A percentile compares a stretch with the other conserved stretches of the same genome.
phyloP scores from a whole-genome alignment of 2,797 vertebrate species.

The Cyclopterus lumpus region DNA sequence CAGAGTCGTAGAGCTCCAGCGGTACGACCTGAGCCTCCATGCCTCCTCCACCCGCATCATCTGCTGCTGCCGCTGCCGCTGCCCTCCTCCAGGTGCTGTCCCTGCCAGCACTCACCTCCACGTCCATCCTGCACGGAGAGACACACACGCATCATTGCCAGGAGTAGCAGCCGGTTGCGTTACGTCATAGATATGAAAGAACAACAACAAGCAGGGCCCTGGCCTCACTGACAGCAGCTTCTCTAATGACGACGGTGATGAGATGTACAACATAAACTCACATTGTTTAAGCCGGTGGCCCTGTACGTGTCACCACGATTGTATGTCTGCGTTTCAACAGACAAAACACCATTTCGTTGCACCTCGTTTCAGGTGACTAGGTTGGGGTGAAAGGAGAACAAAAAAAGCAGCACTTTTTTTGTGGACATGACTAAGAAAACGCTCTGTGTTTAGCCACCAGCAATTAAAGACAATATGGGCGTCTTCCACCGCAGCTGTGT shows the following conservation, averaged over 20 bases:
- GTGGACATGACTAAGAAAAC: neutral
- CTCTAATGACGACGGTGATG: neutral
- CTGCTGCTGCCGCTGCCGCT: slow-evolving; percentile 67
- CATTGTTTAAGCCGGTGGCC: neutral
- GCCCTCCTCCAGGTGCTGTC: slow-evolving; percentile 88
- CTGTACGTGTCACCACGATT: too few relatives aligned
- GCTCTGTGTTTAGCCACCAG: neutral
- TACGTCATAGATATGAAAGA: slow-evolving; percentile 68
- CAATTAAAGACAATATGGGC: accelerated
- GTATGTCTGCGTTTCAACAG: neutral
- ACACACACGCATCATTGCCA: slow-evolving; percentile 6
- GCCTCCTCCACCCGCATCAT: slow-evolving; percentile 46
- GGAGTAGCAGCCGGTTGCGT: slow-evolving; percentile 40
- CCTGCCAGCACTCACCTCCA: slow-evolving; percentile 85
- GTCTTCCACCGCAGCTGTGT: neutral
- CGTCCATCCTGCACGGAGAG: slow-evolving; percentile 86
- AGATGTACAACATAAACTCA: neutral
- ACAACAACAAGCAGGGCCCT: slow-evolving; percentile 42
- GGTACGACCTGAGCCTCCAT: slow-evolving; percentile 87
- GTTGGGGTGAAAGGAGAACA: neutral
- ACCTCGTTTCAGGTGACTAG: neutral
- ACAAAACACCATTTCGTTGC: neutral
- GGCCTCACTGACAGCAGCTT: slow-evolving; percentile 43
- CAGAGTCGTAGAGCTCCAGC: slow-evolving; percentile 93
- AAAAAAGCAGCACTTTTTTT: neutral